A percentile compares a stretch with the other conserved stretches of the same genome.
These are phyloP conservation scores for Apotomis capreana DNA, from an alignment of 2,888 invertebrate species.

Conservation along the genomic window DNA sequence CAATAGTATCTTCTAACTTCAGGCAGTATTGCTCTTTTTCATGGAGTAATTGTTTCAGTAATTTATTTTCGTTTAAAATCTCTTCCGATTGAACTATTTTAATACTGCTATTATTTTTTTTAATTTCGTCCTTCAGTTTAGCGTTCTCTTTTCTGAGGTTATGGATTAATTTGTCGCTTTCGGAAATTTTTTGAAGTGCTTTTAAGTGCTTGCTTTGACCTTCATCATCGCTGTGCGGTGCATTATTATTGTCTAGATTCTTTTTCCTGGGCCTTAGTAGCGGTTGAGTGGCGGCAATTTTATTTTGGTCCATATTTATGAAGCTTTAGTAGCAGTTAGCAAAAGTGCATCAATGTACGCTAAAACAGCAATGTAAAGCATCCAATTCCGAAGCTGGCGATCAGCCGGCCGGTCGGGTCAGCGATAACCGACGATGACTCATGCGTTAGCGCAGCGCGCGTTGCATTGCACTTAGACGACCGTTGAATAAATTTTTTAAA, in stretches of 20 bases:
- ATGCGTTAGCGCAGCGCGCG: too few relatives aligned
- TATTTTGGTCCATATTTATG: too few relatives aligned
- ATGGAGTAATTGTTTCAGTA: background rate
- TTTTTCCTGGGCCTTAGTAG: background rate
- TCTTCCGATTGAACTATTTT: background rate
- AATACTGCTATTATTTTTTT: background rate
- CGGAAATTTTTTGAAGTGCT: background rate
- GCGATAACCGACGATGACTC: too few relatives aligned
- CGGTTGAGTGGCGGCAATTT: background rate
- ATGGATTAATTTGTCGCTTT: background rate
- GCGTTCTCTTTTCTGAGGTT: background rate
- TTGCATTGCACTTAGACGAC: too few relatives aligned
- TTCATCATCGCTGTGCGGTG: background rate
- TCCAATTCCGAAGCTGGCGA: too few relatives aligned
- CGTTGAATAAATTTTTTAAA: background rate
- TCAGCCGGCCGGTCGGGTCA: too few relatives aligned
- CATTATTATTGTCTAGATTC: background rate
- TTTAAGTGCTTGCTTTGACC: background rate
- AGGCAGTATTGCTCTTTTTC: background rate
- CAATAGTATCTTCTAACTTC: background rate
- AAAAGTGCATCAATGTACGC: too few relatives aligned
- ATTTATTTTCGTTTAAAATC: constrained; percentile 1
- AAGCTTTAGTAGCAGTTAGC: too few relatives aligned
- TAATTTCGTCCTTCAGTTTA: background rate
- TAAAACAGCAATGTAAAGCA: too few relatives aligned